Conservation (phyloP, 2,113 vertebrate species). For the Marcusenius ussheri region DNA sequence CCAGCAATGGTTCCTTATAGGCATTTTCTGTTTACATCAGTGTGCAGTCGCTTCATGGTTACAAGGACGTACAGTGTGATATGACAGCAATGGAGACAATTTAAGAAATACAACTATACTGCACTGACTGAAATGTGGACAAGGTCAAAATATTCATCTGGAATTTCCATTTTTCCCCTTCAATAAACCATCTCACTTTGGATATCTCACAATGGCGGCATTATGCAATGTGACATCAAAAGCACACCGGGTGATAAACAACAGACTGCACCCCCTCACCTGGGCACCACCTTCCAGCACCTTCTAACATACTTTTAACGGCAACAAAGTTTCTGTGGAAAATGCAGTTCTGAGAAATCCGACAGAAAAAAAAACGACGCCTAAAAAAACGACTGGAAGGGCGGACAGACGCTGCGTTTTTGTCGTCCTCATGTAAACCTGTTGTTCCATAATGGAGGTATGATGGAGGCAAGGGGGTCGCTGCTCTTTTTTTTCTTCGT, state of each 20-base stretch:
- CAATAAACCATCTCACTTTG: background rate
- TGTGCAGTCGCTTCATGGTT: background rate
- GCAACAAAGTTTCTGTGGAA: background rate
- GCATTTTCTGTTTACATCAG: background rate
- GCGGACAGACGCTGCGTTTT: no score
- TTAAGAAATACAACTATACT: background rate
- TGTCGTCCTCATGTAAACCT: background rate
- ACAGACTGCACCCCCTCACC: background rate
- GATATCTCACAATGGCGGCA: background rate
- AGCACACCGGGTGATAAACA: background rate
- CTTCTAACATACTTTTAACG: background rate
- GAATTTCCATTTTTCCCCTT: conserved; percentile 4
- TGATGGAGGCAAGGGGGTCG: background rate
- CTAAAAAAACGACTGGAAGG: background rate
- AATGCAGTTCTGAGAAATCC: background rate
- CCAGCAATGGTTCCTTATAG: background rate
- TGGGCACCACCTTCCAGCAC: background rate
- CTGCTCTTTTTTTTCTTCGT: background rate
- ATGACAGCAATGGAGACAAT: background rate
- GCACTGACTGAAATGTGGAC: background rate
- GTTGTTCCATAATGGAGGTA: background rate
- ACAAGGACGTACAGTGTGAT: background rate
- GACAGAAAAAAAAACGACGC: background rate
- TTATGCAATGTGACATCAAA: background rate
- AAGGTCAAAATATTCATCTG: conserved; percentile 10